Conservation (phyloP, 2,113 vertebrate genomes). For the Sceloporus tristichus region DNA sequence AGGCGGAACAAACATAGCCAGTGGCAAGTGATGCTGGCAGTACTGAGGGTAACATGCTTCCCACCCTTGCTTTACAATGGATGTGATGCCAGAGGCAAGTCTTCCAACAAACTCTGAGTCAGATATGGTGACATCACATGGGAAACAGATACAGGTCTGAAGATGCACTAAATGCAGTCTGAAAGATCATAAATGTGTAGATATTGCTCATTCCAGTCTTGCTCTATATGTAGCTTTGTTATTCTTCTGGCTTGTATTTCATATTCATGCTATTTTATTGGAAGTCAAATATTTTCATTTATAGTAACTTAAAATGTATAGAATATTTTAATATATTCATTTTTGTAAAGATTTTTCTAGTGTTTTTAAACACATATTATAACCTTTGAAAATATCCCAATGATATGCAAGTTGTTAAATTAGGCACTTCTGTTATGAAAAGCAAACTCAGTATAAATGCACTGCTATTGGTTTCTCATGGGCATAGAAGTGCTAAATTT, state of each 20-base stretch:
- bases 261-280: constrained; percentile 55
- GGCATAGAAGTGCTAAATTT: constrained; percentile 74
- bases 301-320: constrained; percentile 84
- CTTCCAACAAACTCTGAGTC: constrained; percentile 27
- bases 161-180: not conserved
- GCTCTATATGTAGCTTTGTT: constrained; percentile 55
- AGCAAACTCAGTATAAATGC: constrained; percentile 77
- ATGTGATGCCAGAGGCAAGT: not conserved
- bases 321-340: constrained; percentile 87
- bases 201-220: not conserved
- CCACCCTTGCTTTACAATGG: not conserved
- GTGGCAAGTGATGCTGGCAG: too few species aligned
- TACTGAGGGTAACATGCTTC: too few species aligned
- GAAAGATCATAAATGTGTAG: not conserved
- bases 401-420: constrained; percentile 78
- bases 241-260: constrained; percentile 37
- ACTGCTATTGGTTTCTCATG: constrained; percentile 77
- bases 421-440: constrained; percentile 57
- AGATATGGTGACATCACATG: not conserved
- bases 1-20: not conserved
- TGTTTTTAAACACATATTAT: constrained; percentile 80
- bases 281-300: constrained; percentile 68
- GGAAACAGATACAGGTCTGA: not conserved
- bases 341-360: constrained; percentile 85
- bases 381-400: constrained; percentile 72